Evolutionary conservation across 2,888 invertebrate species (phyloP).

Genomic region (Tenthredo livida): DNA sequence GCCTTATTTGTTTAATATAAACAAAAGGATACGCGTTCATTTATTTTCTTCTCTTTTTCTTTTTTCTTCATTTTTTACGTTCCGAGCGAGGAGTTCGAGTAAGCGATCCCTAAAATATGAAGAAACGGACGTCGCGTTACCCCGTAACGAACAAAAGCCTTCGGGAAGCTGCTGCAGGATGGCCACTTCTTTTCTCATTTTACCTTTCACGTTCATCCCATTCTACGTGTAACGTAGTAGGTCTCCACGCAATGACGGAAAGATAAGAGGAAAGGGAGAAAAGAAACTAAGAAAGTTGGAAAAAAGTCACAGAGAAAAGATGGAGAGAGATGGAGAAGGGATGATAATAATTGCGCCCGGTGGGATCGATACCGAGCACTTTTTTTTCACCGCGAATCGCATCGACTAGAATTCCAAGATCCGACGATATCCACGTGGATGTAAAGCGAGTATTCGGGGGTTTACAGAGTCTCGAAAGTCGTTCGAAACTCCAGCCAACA

Average conservation of each 20-base stretch:
- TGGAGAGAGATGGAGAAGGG: not conserved
- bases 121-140: not conserved
- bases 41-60: not conserved
- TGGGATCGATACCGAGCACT: not conserved
- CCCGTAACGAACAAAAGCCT: not conserved
- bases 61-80: no score
- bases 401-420: not conserved
- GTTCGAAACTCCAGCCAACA: not conserved
- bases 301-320: not conserved
- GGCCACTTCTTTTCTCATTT: not conserved
- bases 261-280: not conserved
- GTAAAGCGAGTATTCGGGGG: not conserved
- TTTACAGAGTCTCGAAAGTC: conserved; percentile 7
- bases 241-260: not conserved
- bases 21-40: not conserved
- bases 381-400: not conserved
- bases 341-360: not conserved
- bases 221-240: no score
- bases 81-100: not conserved
- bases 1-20: conserved; percentile 1
- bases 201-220: not conserved
- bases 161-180: conserved; percentile 6
- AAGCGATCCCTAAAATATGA: not conserved
- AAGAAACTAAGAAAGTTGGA: not conserved
- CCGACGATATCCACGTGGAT: not conserved